phyloP scores from a whole-genome alignment of 2,113 vertebrate species.

The Asarcornis scutulata region DNA sequence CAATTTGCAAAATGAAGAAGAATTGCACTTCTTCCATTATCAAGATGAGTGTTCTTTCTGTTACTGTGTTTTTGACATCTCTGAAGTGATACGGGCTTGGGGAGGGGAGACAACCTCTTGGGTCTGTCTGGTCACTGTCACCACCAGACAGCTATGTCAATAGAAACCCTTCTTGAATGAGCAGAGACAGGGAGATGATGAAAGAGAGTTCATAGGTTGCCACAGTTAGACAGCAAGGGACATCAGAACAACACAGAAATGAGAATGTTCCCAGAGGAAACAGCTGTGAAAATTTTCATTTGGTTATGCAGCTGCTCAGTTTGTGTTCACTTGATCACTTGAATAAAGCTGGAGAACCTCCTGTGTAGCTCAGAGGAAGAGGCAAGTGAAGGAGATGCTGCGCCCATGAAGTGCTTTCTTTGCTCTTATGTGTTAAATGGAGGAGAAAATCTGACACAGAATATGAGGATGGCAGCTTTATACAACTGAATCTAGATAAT shows the following conservation, averaged over 20 bases:
- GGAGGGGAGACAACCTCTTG: not conserved
- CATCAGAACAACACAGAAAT: constrained; percentile 44
- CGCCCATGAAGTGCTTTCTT: not conserved
- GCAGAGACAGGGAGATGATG: constrained; percentile 44
- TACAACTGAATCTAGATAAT: not conserved
- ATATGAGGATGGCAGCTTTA: not conserved
- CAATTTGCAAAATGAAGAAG: not conserved
- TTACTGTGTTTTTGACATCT: not conserved
- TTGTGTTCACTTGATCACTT: not conserved
- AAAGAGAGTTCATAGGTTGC: constrained; percentile 51
- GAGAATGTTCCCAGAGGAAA: constrained; percentile 19
- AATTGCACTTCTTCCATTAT: not conserved
- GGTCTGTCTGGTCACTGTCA: constrained; percentile 60
- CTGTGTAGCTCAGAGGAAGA: not conserved
- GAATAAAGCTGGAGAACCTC: not conserved
- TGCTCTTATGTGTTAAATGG: not conserved
- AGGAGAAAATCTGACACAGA: not conserved
- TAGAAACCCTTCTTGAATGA: constrained; percentile 49
- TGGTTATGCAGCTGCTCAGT: not conserved
- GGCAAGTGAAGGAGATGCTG: not conserved
- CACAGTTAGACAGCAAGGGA: constrained; percentile 61
- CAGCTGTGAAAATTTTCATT: constrained; percentile 21
- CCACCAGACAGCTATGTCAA: constrained; percentile 74
- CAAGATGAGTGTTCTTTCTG: not conserved
- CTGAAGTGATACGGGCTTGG: not conserved